Evolutionary conservation across 2,113 vertebrate genomes (phyloP).

Genomic region (Halichoerus grypus): DNA sequence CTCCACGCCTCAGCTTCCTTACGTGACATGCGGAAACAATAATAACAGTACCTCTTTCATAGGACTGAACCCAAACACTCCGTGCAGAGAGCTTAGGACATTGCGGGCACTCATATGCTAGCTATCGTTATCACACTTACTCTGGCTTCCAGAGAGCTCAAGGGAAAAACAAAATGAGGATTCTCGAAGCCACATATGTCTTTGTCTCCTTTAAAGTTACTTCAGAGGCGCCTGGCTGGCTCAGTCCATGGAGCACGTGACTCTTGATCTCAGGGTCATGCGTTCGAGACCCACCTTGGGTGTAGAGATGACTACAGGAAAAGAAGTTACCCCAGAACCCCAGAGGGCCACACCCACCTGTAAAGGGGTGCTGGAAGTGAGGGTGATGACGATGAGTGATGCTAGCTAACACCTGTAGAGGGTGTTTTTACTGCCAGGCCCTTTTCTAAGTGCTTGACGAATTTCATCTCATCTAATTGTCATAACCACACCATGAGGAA

Average conservation of each 20-base stretch:
- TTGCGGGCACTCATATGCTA: background rate
- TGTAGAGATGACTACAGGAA: background rate
- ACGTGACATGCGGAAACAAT: rapidly evolving
- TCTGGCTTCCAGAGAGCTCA: background rate
- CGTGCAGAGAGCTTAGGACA: background rate
- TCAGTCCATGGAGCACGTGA: background rate
- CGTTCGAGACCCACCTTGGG: background rate
- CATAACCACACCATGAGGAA: background rate
- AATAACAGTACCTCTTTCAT: background rate
- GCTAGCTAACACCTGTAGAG: rapidly evolving
- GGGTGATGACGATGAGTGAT: rapidly evolving
- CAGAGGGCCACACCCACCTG: too few relatives aligned
- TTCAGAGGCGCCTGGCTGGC: background rate
- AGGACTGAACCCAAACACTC: background rate
- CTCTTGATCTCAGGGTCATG: background rate
- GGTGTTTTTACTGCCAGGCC: background rate
- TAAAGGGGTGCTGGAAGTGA: background rate
- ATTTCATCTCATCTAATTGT: background rate
- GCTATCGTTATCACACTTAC: background rate
- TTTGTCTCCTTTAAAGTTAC: background rate
- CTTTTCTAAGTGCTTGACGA: background rate
- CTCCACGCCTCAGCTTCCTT: background rate
- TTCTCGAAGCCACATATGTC: background rate
- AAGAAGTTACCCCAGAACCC: background rate
- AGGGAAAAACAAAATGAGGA: background rate